phyloP scores from a whole-genome alignment of 2,797 vertebrate genomes.

The Chaenodraco wilsoni region DNA sequence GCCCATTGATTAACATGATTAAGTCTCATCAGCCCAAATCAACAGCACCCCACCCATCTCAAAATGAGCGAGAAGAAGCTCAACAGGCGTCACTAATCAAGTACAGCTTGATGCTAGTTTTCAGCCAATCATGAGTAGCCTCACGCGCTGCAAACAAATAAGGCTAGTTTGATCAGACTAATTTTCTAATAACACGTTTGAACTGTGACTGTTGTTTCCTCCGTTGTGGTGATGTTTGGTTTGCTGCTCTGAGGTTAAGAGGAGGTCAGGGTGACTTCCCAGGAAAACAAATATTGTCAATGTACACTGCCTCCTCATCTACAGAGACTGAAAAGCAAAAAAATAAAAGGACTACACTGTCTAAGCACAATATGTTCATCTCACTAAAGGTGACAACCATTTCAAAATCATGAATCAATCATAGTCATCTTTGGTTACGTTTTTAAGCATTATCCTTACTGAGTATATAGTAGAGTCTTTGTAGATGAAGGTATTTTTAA shows the following conservation, averaged over 20 bases:
- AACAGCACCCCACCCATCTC: slow-evolving; percentile 39
- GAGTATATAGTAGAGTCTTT: too few relatives aligned
- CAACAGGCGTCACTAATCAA: slow-evolving; percentile 82
- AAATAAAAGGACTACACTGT: not conserved
- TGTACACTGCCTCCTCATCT: not conserved
- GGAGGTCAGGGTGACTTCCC: slow-evolving; percentile 50
- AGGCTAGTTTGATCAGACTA: slow-evolving; percentile 64
- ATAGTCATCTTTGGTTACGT: too few relatives aligned
- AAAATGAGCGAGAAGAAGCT: slow-evolving; percentile 60
- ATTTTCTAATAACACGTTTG: slow-evolving; percentile 68
- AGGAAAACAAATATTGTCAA: not conserved
- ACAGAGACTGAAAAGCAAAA: slow-evolving; percentile 6
- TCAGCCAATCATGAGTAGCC: slow-evolving; percentile 73
- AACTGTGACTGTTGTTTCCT: slow-evolving; percentile 38
- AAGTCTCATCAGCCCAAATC: slow-evolving; percentile 81
- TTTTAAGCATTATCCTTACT: too few relatives aligned
- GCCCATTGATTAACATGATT: slow-evolving; percentile 80
- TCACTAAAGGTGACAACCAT: not conserved
- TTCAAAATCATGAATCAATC: too few relatives aligned
- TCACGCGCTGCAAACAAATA: slow-evolving; percentile 64
- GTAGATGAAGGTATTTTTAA: too few relatives aligned
- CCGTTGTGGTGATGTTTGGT: slow-evolving; percentile 40
- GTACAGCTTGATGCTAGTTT: slow-evolving; percentile 72
- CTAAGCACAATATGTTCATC: not conserved
- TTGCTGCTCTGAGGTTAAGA: slow-evolving; percentile 49